Evolutionary conservation across 2,797 vertebrate species (phyloP).

Genomic region (Xenentodon cancila): DNA sequence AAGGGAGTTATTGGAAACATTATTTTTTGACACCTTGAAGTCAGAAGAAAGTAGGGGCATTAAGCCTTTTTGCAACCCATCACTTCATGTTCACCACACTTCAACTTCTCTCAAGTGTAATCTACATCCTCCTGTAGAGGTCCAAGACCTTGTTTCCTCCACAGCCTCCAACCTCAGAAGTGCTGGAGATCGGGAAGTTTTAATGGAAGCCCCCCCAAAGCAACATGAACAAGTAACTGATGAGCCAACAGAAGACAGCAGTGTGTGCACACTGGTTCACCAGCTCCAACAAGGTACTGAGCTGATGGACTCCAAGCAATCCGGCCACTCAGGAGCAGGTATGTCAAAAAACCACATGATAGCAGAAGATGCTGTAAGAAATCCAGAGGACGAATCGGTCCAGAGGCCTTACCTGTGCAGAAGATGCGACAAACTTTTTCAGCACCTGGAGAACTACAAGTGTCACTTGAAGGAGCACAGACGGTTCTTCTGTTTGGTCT

Average conservation of each 20-base stretch:
- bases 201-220: constrained; percentile 23
- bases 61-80: neutral
- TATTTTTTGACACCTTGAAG: constrained; percentile 16
- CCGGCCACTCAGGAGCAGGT: constrained; percentile 12
- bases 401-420: constrained; percentile 75
- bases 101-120: too few relatives aligned
- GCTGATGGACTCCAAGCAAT: constrained; percentile 5
- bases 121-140: neutral
- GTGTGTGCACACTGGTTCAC: constrained; percentile 15
- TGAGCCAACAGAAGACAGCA: constrained; percentile 12
- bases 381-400: constrained; percentile 8
- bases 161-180: constrained; percentile 3
- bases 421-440: constrained; percentile 74
- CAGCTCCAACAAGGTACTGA: constrained; percentile 22
- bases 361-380: constrained; percentile 11
- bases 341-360: constrained; percentile 6
- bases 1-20: constrained; percentile 9
- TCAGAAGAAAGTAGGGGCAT: constrained; percentile 32
- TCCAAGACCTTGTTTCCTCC: constrained; percentile 2
- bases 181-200: constrained; percentile 13
- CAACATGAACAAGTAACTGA: constrained; percentile 12
- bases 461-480: constrained; percentile 78
- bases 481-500: constrained; percentile 73
- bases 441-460: constrained; percentile 70
- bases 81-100: too few relatives aligned